Base-by-base conservation (phyloP, 2,797 vertebrate species). In the Vultur gryphus region DNA sequence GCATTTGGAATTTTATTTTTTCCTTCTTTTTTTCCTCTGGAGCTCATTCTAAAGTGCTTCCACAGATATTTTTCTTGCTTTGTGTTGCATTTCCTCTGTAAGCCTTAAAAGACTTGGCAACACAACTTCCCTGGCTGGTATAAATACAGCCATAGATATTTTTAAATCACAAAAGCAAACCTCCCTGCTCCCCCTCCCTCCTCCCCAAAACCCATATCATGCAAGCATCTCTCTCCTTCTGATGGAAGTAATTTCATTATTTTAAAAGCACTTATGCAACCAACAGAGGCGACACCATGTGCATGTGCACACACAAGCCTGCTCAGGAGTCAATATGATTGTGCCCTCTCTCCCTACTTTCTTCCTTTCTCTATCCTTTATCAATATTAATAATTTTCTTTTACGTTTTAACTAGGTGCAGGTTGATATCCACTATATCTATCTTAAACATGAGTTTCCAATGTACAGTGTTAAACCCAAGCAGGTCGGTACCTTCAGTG, bases 191-290 rank as follows among this genome's bases (percentile, higher is more conserved):
- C 65, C 67, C 62, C 48, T 64, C 54, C 79, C 80, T 78, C 77
- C 61, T 59, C 57, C 65, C 72, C 78, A 93, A 92, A 93, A 82
- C 58, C 55, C 81, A 13, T 96, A 96, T 97, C 95, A 93, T 19
- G 7, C 49, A 84, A 89, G 46, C 89, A 96, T 97, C 95, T 96
- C 95, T 86, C 73, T 96, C 48, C 87, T 97, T 82, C 89, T 95
- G 94, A 96, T 93, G 92, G 94, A 97, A 96, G 95, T 97, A 97
- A 97, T 97, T 95, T 96, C 90, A 96, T 97, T 97, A 97, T 95
- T 97, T 95, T 96, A 95, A 97, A 97, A 97, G 96, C 97, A 96
- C 67, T 97, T 95, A 83, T 58, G 79, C 80, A 96, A 97, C 87
- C 57, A 90, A 77, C 58, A 94, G 90, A 88, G 82, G 84, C 19